Evolutionary conservation across 2,797 vertebrate genomes (phyloP), one percentile per base, ranked within the genome.

Genomic region (Brotogeris chrysoptera): DNA sequence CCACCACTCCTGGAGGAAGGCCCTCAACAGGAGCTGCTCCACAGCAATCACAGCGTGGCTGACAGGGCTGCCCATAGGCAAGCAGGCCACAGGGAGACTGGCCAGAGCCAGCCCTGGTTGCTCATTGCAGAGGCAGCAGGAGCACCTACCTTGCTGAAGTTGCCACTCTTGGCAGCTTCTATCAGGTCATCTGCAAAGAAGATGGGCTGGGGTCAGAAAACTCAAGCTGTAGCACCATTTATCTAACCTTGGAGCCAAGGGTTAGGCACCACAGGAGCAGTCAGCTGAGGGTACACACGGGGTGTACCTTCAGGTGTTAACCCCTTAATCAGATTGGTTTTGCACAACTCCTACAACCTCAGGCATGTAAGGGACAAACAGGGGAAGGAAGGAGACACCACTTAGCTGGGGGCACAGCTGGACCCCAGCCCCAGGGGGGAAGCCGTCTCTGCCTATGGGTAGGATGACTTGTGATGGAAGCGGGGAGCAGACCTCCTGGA

Each of bases 101-200:
- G 50, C 46, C 30, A 66, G 73, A 61, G 32, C 36, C 72, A 85
- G 44, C 69, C 28, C 71, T 61, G n/a, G 60, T 49, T 81, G 78
- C 49, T 72, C 20, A 55, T n/a, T 13, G 5, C 69, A 53, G 49
- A n/a, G 60, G 68, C 44, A 57, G 53, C 6, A 4, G 13, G 41
- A 88, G 47, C 2, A 9, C 64, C 64, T 97, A 99, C 99, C 98
- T 98, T 98, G 93, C 98, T 98, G 86, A 98, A 95, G 91, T 99
- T 98, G 39, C 98, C 98, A 34, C 90, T 98, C 97, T 98, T 99
- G 95, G 99, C 99, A 94, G 98, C 98, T 89, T 99, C 98, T 43
- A 99, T 97, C 71, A 99, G 93, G 69, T 99, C 98, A 80, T 97
- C 96, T 96, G 97, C 92, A 94, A 96, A 87, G 95, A 97, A 98